Evolutionary conservation across 2,888 invertebrate genomes (phyloP).

Genomic region (Pemphredon lugubris): DNA sequence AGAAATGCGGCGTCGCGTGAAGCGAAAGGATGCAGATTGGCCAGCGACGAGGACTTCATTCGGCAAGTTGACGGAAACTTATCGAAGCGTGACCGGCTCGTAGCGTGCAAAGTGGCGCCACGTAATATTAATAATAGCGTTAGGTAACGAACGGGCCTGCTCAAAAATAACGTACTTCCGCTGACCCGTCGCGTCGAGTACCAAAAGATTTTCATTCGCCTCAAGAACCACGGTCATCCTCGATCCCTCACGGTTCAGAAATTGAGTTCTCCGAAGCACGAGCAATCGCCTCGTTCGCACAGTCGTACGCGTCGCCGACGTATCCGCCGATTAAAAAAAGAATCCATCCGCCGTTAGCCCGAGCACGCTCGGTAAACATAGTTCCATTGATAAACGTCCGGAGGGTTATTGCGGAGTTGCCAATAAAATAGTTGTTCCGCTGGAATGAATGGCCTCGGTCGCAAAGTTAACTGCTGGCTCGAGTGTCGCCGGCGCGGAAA

Average conservation of each 20-base stretch:
- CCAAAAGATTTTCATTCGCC: too few species aligned
- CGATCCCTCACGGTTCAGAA: too few species aligned
- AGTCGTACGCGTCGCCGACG: neutral
- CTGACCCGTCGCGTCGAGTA: too few species aligned
- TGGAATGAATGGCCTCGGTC: constrained; percentile 63
- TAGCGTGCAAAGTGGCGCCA: neutral
- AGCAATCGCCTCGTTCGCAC: too few species aligned
- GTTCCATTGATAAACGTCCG: constrained; percentile 62
- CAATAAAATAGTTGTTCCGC: constrained; percentile 67
- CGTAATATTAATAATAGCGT: constrained; percentile 11
- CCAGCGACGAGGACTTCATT: constrained; percentile 37
- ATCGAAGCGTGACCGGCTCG: constrained; percentile 34
- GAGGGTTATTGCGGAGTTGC: constrained; percentile 60
- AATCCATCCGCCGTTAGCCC: neutral
- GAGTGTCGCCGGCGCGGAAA: constrained; percentile 62
- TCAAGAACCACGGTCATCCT: too few species aligned
- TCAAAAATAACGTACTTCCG: neutral
- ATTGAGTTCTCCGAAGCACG: too few species aligned
- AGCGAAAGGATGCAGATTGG: constrained; percentile 61
- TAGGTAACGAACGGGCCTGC: neutral
- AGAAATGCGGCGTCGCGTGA: constrained; percentile 68
- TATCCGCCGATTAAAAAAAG: neutral
- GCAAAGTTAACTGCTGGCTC: constrained; percentile 65
- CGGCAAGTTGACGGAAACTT: constrained; percentile 45
- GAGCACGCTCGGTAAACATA: constrained; percentile 49